Base-by-base conservation (phyloP, 2,888 invertebrate species). In the Dryocosmus kuriphilus region DNA sequence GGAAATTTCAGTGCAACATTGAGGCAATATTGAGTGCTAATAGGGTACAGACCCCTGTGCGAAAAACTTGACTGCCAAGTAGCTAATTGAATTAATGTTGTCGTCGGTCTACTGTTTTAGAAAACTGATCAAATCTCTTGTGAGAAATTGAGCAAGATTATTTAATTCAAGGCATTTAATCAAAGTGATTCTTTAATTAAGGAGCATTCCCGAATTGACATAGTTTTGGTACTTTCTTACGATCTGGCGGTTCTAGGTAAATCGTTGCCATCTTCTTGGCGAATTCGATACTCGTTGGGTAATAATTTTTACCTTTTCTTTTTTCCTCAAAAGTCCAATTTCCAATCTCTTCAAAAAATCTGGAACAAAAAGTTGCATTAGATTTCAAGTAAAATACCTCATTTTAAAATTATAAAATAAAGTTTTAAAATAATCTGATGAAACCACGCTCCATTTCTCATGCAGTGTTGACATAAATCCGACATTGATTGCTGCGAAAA, bases 1-100 rank as follows among this genome's bases (percentile, higher is more conserved):
- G n/a, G n/a, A n/a, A n/a, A n/a, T n/a, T n/a, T n/a, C n/a, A n/a
- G n/a, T n/a, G n/a, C n/a, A n/a, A n/a, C n/a, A n/a, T n/a, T n/a
- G n/a, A n/a, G n/a, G n/a, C n/a, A n/a, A n/a, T n/a, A n/a, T n/a
- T n/a, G n/a, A n/a, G n/a, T n/a, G n/a, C n/a, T n/a, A n/a, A n/a
- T n/a, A n/a, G n/a, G n/a, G n/a, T n/a, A n/a, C n/a, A n/a, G n/a
- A n/a, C n/a, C n/a, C n/a, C n/a, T n/a, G n/a, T n/a, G n/a, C 71
- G 9, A 24, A 11, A 30, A 71, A 35, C 63, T 51, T 71, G 24
- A 71, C 51, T 71, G 71, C 71, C 71, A 71, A 71, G 30, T 71
- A 71, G 71, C 30, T 71, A 71, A 51, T 71, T 71, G 11, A 71
- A 71, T 71, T 71, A 30, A 71, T 51, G n/a, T 51, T 30, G 9